phyloP scores from a whole-genome alignment of 2,113 vertebrate genomes.

The Lipotes vexillifer region DNA sequence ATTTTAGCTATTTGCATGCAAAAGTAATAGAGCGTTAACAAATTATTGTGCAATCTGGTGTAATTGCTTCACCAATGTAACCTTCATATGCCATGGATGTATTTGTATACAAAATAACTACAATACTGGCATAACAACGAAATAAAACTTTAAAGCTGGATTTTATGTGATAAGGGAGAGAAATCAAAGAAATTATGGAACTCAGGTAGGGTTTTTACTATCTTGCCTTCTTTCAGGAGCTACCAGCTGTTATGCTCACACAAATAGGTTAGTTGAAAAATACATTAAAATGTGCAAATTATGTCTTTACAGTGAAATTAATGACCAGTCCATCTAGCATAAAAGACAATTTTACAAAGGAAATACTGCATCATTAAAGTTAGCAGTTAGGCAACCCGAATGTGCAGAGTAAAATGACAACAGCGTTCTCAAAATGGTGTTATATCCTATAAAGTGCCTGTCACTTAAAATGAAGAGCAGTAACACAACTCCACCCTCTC shows the following conservation, averaged over 20 bases:
- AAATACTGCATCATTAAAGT: constrained; percentile 43
- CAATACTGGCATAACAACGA: constrained; percentile 23
- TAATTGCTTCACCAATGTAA: constrained; percentile 62
- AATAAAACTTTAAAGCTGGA: constrained; percentile 52
- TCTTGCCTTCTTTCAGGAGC: constrained; percentile 25
- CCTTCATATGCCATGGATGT: constrained; percentile 19
- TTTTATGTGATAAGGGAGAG: constrained; percentile 28
- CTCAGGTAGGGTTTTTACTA: constrained; percentile 11
- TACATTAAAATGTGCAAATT: constrained; percentile 39
- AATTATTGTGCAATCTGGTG: constrained; percentile 67
- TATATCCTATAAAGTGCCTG: not conserved
- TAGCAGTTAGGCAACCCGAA: constrained; percentile 29
- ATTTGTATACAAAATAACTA: constrained; percentile 54
- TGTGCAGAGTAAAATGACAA: constrained; percentile 37
- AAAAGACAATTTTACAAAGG: constrained; percentile 55
- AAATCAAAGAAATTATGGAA: constrained; percentile 1
- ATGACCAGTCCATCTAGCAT: constrained; percentile 49
- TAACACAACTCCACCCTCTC: not conserved
- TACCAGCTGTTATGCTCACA: not conserved
- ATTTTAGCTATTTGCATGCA: constrained; percentile 74
- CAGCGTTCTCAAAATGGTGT: constrained; percentile 9
- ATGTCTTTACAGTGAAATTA: constrained; percentile 48
- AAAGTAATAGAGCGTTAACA: constrained; percentile 67
- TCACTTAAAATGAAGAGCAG: not conserved
- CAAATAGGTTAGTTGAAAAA: constrained; percentile 28